phyloP scores from a whole-genome alignment of 2,113 vertebrate species.

The Cardinalis cardinalis region DNA sequence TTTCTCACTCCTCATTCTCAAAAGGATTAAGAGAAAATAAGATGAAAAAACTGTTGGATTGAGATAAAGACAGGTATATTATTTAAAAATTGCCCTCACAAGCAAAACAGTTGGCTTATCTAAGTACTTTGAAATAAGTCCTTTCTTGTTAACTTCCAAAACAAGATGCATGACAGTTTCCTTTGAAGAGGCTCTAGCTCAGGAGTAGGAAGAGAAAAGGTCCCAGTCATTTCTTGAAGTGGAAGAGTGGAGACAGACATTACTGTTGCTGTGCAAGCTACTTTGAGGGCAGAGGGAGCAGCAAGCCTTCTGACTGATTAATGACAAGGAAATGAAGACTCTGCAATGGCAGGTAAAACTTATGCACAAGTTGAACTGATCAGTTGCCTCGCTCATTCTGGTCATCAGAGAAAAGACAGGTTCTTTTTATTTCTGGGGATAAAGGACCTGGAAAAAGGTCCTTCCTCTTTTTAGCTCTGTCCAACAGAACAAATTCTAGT shows the following conservation, averaged over 20 bases:
- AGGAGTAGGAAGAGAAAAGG: not conserved
- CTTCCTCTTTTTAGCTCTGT: not conserved
- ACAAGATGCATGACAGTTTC: not conserved
- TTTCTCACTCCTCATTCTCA: not conserved
- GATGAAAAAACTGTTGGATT: not conserved
- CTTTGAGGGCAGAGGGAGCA: not conserved
- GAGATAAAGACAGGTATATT: not conserved
- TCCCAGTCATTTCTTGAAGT: not conserved
- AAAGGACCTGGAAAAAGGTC: not conserved
- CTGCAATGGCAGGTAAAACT: not conserved
- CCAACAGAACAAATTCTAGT: not conserved
- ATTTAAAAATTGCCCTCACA: not conserved
- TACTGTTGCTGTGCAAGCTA: not conserved
- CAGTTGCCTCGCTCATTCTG: not conserved
- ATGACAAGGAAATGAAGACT: not conserved
- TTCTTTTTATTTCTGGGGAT: not conserved
- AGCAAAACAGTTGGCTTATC: not conserved
- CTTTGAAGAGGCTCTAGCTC: not conserved
- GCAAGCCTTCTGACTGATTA: not conserved
- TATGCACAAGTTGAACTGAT: not conserved
- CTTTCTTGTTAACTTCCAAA: not conserved
- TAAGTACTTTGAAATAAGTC: not conserved
- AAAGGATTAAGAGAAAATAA: not conserved
- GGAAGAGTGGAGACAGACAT: not conserved
- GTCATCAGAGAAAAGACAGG: not conserved